Conservation (phyloP, 2,113 vertebrate genomes). For the Neotoma lepida region DNA sequence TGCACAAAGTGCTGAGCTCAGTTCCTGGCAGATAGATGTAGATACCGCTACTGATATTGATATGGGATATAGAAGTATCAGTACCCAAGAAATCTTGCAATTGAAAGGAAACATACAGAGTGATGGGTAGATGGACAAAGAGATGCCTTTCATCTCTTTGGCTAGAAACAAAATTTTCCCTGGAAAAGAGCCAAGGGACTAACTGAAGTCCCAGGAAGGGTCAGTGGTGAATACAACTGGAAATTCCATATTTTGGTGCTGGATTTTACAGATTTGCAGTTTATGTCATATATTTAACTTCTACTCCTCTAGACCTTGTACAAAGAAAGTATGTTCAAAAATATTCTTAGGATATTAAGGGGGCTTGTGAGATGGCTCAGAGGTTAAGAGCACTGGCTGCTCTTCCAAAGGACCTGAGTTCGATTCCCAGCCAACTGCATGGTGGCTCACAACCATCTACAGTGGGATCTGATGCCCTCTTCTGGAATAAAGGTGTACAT, state of each 20-base stretch:
- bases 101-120: not conserved
- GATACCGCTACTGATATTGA: not conserved
- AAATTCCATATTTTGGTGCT: constrained; percentile 5
- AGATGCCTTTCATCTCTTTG: not conserved
- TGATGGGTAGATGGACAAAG: not conserved
- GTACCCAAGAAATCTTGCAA: not conserved
- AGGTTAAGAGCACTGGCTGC: too few species aligned
- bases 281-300: not conserved
- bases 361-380: too few species aligned
- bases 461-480: too few species aligned
- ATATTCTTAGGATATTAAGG: not conserved
- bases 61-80: not conserved
- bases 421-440: too few species aligned
- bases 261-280: not conserved
- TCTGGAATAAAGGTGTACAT: too few species aligned
- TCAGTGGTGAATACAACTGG: too few species aligned
- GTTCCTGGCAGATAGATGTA: not conserved
- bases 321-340: not conserved
- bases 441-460: too few species aligned
- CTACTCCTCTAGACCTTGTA: not conserved
- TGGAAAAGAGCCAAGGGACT: not conserved
- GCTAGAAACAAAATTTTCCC: not conserved
- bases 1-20: not conserved
- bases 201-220: not conserved
- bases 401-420: too few species aligned